These are phyloP conservation scores for Apamea anceps DNA, from an alignment of 2,888 invertebrate genomes.

Conservation along the genomic window DNA sequence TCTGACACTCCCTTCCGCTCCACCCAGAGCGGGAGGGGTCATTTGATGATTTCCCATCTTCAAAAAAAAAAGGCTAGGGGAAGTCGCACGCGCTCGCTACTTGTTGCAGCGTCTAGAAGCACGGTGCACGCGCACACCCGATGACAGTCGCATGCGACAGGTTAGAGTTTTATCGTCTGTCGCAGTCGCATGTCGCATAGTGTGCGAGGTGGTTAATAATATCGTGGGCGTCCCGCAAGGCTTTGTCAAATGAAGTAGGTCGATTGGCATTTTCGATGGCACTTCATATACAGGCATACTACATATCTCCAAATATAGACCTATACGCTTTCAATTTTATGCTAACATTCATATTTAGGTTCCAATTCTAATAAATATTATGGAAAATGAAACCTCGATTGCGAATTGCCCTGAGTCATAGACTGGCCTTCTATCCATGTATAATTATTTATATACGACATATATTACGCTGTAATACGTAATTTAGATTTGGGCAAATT, in stretches of 20 bases:
- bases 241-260: conserved; percentile 55
- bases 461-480: conserved; percentile 19
- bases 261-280: conserved; percentile 63
- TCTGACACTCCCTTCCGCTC: no score
- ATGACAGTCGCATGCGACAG: background rate
- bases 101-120: background rate
- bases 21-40: no score
- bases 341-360: conserved; percentile 28
- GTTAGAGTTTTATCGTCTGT: background rate
- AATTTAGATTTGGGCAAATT: conserved; percentile 19
- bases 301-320: conserved; percentile 49
- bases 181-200: background rate
- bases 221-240: conserved; percentile 56
- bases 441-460: conserved; percentile 41
- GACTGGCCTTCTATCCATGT: conserved; percentile 24
- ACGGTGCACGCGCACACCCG: background rate
- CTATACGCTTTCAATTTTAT: conserved; percentile 60
- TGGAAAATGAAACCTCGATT: conserved; percentile 42
- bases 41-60: no score
- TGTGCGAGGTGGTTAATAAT: background rate
- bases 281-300: conserved; percentile 27
- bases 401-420: conserved; percentile 23
- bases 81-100: background rate
- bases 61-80: no score
- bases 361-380: conserved; percentile 54